These are phyloP conservation scores for Epinotia brunnichana DNA, from an alignment of 2,888 invertebrate genomes.

Conservation along the genomic window DNA sequence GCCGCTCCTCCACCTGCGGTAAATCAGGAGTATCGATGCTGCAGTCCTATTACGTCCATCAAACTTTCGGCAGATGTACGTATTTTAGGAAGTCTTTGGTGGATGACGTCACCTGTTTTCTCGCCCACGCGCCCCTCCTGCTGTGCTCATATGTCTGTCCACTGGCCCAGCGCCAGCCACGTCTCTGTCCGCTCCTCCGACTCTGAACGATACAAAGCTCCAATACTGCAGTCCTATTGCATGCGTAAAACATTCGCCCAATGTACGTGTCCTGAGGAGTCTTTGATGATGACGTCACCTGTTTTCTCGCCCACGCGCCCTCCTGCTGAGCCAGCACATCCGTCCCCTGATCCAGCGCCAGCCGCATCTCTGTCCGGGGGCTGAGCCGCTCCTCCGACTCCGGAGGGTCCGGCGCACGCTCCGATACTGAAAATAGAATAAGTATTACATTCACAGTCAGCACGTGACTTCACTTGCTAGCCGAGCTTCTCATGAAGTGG, in stretches of 20 bases:
- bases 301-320: slow-evolving; percentile 66
- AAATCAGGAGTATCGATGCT: too few species aligned
- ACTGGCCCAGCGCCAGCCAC: slow-evolving; percentile 84
- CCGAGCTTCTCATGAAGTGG: too few species aligned
- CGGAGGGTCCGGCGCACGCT: slow-evolving; percentile 67
- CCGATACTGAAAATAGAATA: slow-evolving; percentile 61
- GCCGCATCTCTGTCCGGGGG: slow-evolving; percentile 87
- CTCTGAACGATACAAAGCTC: slow-evolving; percentile 68
- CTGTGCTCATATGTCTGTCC: slow-evolving; percentile 80
- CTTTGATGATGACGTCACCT: neutral
- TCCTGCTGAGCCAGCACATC: slow-evolving; percentile 82
- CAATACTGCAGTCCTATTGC: slow-evolving; percentile 57
- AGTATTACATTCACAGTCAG: too few species aligned
- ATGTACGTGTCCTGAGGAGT: too few species aligned
- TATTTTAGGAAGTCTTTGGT: too few species aligned
- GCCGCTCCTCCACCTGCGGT: too few species aligned
- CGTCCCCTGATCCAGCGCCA: slow-evolving; percentile 83
- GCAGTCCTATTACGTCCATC: too few species aligned
- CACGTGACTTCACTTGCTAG: too few species aligned
- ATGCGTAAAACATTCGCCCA: too few species aligned
- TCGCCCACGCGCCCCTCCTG: slow-evolving; percentile 78
- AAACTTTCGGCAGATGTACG: too few species aligned
- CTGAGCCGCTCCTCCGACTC: slow-evolving; percentile 81
- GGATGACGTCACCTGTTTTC: slow-evolving; percentile 22
- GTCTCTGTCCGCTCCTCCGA: slow-evolving; percentile 84